A percentile compares a stretch with the other conserved stretches of the same genome.
phyloP scores from a whole-genome alignment of 1,140 invertebrate genomes.

The Amphibalanus amphitrite region DNA sequence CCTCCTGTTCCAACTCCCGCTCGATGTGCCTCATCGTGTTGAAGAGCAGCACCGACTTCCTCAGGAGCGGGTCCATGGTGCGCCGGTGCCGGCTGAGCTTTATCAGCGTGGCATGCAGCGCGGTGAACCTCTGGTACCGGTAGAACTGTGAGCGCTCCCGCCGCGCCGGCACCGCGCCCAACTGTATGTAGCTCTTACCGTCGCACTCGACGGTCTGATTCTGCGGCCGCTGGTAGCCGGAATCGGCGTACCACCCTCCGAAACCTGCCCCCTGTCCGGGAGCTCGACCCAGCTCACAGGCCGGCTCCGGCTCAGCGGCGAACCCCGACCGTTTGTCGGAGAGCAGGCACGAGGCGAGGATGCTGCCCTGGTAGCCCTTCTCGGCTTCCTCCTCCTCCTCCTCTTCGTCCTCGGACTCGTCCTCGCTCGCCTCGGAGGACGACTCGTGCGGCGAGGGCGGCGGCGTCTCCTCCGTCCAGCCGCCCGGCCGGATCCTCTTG shows the following conservation, averaged over 20 bases:
- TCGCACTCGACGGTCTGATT: slow-evolving; percentile 3
- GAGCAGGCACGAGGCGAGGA: slow-evolving; percentile 2
- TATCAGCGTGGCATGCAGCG: slow-evolving; percentile 80
- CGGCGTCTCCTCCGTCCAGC: neutral
- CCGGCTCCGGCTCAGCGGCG: neutral
- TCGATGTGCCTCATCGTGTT: slow-evolving; percentile 81
- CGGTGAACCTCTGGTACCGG: slow-evolving; percentile 62
- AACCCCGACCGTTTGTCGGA: neutral
- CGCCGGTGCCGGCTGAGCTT: slow-evolving; percentile 75
- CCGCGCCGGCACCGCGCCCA: neutral
- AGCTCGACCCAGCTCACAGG: neutral
- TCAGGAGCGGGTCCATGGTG: slow-evolving; percentile 71
- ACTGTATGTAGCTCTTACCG: slow-evolving; percentile 3
- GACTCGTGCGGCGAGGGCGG: neutral
- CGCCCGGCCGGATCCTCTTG: neutral
- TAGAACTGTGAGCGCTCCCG: slow-evolving; percentile 28
- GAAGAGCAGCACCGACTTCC: slow-evolving; percentile 81
- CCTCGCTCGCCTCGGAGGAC: neutral
- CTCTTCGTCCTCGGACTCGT: neutral
- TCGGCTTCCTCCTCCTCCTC: neutral
- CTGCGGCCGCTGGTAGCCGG: neutral
- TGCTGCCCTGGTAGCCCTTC: neutral
- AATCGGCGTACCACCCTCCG: neutral
- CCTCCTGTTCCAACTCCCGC: slow-evolving; percentile 69
- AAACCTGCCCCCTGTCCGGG: neutral